Percentiles rank a stretch among this genome's conserved stretches.
Evolutionary conservation across 2,113 vertebrate species (phyloP).

Genomic region (Boulengeromyrus knoepffleri): DNA sequence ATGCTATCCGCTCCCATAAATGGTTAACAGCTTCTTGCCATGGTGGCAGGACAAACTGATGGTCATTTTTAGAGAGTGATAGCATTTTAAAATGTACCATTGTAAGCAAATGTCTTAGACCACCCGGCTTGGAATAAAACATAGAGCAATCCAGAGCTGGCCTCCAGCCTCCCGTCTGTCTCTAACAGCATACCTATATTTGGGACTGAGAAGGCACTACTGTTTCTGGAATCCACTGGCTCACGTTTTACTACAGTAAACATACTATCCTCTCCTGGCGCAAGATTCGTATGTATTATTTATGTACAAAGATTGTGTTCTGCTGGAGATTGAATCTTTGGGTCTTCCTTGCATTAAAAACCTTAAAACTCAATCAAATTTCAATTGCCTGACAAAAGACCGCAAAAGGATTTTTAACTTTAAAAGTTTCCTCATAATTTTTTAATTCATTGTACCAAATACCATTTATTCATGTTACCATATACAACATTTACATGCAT

Average conservation of each 20-base stretch:
- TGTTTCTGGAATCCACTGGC: neutral
- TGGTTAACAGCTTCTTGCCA: neutral
- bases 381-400: neutral
- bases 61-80: slow-evolving; percentile 14
- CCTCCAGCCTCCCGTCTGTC: neutral
- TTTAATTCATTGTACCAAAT: neutral
- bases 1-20: neutral
- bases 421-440: neutral
- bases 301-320: neutral
- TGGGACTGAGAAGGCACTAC: neutral
- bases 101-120: slow-evolving; percentile 19
- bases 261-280: neutral
- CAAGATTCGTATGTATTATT: neutral
- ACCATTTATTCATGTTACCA: neutral
- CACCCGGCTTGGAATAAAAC: slow-evolving; percentile 23
- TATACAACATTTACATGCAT: neutral
- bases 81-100: slow-evolving; percentile 15
- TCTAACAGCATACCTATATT: slow-evolving; percentile 6
- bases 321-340: neutral
- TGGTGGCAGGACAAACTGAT: neutral
- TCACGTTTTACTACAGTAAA: neutral
- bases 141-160: slow-evolving; percentile 16
- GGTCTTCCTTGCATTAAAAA: neutral
- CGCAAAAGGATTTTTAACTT: neutral
- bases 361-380: neutral